phyloP scores from a whole-genome alignment of 64 coral and sea anemone genomes.

The Dendrophyllia cribrosa region DNA sequence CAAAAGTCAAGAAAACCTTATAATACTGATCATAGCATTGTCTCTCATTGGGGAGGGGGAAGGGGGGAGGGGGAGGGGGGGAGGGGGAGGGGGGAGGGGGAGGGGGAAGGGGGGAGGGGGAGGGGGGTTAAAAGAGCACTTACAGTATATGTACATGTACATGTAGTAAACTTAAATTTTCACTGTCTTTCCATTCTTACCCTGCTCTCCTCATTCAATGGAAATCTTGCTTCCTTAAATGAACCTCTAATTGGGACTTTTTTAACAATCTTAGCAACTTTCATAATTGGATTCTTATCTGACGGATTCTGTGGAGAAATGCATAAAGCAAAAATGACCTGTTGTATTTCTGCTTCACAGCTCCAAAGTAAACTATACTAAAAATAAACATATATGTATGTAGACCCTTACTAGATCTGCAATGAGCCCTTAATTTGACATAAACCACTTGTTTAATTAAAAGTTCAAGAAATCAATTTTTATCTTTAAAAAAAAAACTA shows the following conservation, averaged over 20 bases:
- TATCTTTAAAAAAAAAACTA: background rate
- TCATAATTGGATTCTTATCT: background rate
- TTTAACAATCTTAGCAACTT: background rate
- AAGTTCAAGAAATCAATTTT: no score
- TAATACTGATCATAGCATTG: no score
- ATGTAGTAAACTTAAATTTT: no score
- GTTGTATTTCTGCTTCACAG: background rate
- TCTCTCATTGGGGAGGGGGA: no score
- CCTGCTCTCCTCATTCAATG: constrained; percentile 51
- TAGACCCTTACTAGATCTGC: no score
- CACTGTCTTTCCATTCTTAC: background rate
- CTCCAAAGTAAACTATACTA: background rate
- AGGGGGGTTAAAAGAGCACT: no score
- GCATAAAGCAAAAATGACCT: background rate
- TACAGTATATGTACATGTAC: no score
- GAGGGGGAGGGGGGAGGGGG: no score
- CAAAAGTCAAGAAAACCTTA: no score
- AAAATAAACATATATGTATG: no score
- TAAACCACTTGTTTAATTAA: background rate
- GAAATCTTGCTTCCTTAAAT: constrained; percentile 45
- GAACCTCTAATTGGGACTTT: background rate
- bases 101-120: no score
- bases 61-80: no score
- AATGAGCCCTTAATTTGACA: background rate
- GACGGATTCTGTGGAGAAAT: background rate